Evolutionary conservation across 2,888 invertebrate genomes (phyloP), one percentile per base, ranked within the genome.

Genomic region (Poecilus cupreus): DNA sequence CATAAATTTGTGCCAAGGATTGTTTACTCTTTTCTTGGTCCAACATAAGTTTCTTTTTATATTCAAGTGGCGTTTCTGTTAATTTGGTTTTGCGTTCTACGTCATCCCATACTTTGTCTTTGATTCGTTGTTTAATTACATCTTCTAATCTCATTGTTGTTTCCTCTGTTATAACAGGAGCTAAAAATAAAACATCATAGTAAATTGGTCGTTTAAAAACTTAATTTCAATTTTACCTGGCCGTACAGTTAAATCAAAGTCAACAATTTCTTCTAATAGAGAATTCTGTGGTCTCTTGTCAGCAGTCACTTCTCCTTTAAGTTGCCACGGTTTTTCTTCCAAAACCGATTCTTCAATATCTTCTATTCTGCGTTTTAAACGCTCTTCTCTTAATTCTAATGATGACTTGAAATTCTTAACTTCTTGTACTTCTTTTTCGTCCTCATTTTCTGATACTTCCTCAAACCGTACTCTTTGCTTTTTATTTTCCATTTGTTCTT

Each of bases 1-100:
- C 99, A 86, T 99, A 99, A 64, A 99, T 95, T 89, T 99, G 94
- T 0, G 97, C 96, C 74, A 99, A 91, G 74, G 98, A 97, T 82
- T 94, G 91, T 89, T 98, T 98, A 86, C 97, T 97, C 87, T 98
- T 98, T 86, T 98, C 96, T 85, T 98, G 97, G 88, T 99, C 95
- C 57, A 99, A 89, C 0, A 97, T 92, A 80, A 98, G 91, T 83
- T 95, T 93, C 87, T 98, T 98, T 86, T 96, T 96, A 88, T 94
- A 98, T 82, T 95, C 94, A 57, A 94, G 90, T 1, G 96, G 94
- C 10, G 96, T 94, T 83, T 96, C 95, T 0, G 94, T 92, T 0
- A 96, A 96, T 87, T 96, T 97, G 20, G 94, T 92, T 90, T 97
- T 98, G 72, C 95, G 92, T 82, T 94, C 94, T 0, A 98, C 98